Evolutionary conservation across 2,113 vertebrate genomes (phyloP).

Genomic region (Cephalopholis sonnerati): DNA sequence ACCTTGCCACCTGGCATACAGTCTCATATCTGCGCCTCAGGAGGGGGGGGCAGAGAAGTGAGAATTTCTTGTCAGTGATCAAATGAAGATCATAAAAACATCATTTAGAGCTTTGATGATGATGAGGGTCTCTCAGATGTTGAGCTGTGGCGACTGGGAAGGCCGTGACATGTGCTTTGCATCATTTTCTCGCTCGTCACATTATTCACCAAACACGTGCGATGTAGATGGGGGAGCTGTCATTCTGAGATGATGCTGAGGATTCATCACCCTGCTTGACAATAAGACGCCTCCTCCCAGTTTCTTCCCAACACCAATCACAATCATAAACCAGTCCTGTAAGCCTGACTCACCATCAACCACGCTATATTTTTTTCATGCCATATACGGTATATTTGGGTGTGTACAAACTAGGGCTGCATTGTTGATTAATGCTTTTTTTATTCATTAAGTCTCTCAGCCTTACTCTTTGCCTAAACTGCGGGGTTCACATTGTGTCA

Average conservation of each 20-base stretch:
- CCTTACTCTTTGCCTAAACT: too few relatives aligned
- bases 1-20: slow-evolving; percentile 42
- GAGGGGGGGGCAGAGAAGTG: not conserved
- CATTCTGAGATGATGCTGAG: slow-evolving; percentile 2
- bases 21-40: not conserved
- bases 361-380: not conserved
- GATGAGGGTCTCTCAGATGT: not conserved
- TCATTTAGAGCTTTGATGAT: slow-evolving; percentile 36
- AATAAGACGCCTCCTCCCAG: not conserved
- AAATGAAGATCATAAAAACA: slow-evolving; percentile 50
- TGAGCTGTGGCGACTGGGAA: slow-evolving; percentile 6
- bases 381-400: not conserved
- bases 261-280: slow-evolving; percentile 24
- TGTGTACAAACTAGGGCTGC: not conserved
- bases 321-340: not conserved
- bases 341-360: not conserved
- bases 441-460: too few relatives aligned
- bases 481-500: too few relatives aligned
- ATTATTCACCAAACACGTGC: slow-evolving; percentile 9
- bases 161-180: not conserved
- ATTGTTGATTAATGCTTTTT: not conserved
- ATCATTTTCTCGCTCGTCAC: slow-evolving; percentile 3
- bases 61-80: slow-evolving; percentile 37
- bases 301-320: slow-evolving; percentile 12
- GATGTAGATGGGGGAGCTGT: not conserved